Evolutionary conservation across 1,140 invertebrate species (phyloP).

Genomic region (Papilio machaon): DNA sequence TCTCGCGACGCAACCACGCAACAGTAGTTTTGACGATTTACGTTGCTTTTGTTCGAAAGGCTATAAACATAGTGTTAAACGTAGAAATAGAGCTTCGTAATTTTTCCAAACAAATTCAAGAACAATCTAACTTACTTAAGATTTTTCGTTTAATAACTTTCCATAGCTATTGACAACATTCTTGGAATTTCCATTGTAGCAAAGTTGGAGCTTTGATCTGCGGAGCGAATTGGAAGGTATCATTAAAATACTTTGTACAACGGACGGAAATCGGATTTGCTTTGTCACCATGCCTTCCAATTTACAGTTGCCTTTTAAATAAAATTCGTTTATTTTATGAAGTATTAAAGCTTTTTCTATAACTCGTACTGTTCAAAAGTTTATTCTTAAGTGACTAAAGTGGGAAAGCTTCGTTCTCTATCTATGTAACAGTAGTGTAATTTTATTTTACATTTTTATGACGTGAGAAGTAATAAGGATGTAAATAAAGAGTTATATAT

Average conservation of each 20-base stretch:
- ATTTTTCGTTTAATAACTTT: constrained; percentile 4
- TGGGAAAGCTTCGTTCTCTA: neutral
- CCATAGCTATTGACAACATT: neutral
- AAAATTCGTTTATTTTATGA: constrained; percentile 20
- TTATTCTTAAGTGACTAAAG: neutral
- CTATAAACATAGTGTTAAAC: no score
- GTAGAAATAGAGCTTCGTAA: neutral
- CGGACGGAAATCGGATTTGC: constrained; percentile 29
- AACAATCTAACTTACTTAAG: neutral
- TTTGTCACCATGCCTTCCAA: constrained; percentile 20
- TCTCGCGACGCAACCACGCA: no score
- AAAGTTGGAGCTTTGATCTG: constrained; percentile 27
- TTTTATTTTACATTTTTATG: neutral
- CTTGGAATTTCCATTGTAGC: constrained; percentile 26
- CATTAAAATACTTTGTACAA: constrained; percentile 33
- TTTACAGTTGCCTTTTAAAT: constrained; percentile 24
- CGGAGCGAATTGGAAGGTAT: constrained; percentile 32
- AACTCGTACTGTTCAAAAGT: neutral
- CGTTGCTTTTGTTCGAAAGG: no score
- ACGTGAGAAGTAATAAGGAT: neutral
- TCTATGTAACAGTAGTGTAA: no score
- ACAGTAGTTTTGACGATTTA: no score
- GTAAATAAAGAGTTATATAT: neutral
- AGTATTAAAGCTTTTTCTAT: neutral
- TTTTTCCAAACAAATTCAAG: constrained; percentile 4